These are phyloP conservation scores for Sialia sialis DNA, from an alignment of 2,113 vertebrate species.

Conservation along the genomic window DNA sequence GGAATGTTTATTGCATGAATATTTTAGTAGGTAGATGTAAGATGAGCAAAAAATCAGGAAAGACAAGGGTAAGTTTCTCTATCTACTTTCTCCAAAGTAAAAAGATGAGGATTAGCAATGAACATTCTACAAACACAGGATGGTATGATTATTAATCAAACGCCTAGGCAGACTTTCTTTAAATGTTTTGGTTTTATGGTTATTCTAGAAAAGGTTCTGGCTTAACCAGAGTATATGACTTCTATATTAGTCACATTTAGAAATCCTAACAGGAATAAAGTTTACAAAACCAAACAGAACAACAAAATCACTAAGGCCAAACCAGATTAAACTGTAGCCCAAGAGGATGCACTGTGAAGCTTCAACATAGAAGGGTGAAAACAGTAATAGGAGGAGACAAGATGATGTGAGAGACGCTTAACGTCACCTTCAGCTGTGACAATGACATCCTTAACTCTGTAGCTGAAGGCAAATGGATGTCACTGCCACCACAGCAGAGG, in stretches of 20 bases:
- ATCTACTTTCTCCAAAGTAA: not conserved
- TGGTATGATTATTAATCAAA: not conserved
- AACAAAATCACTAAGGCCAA: not conserved
- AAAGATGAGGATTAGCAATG: not conserved
- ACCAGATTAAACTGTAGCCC: not conserved
- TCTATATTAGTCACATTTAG: not conserved
- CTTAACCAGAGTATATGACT: not conserved
- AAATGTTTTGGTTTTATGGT: not conserved
- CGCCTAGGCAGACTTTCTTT: not conserved
- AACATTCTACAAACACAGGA: not conserved
- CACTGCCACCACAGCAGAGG: not conserved
- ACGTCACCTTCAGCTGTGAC: not conserved
- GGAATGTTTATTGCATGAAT: not conserved
- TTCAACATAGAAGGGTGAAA: not conserved
- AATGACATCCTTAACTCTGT: not conserved
- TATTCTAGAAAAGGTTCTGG: not conserved
- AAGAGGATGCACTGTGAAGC: not conserved
- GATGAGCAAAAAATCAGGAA: not conserved
- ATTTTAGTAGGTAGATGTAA: not conserved
- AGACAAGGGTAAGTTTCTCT: not conserved
- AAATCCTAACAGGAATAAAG: not conserved
- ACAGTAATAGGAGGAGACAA: not conserved
- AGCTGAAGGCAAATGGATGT: not conserved
- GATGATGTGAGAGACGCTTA: not conserved
- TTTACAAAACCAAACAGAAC: not conserved